Conservation (phyloP, 1,140 invertebrate species). For the Stenopsyche tienmushanensis region DNA sequence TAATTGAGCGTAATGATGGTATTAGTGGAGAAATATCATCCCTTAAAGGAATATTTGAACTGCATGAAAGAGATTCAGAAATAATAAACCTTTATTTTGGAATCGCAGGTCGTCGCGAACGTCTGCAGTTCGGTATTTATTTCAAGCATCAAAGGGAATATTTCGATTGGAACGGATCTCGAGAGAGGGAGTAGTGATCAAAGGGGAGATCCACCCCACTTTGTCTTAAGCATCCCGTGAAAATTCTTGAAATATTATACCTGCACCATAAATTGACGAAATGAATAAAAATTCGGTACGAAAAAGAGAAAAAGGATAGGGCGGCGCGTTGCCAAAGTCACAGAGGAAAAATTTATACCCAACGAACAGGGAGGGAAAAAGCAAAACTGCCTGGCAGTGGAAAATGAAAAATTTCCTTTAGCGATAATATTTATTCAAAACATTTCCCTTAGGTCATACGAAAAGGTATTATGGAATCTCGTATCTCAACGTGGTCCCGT, state of each 20-base stretch:
- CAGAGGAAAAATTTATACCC: no score
- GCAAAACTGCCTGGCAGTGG: constrained; percentile 10
- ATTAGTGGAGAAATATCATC: no score
- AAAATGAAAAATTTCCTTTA: constrained; percentile 23
- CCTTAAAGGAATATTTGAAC: neutral
- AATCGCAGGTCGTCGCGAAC: no score
- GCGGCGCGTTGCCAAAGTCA: neutral
- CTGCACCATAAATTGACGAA: constrained; percentile 31
- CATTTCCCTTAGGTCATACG: constrained; percentile 33
- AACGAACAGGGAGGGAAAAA: no score
- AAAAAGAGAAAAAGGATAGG: neutral
- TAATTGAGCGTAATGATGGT: no score
- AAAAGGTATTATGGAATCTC: constrained; percentile 28
- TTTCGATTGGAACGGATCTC: constrained; percentile 12
- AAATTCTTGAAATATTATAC: constrained; percentile 28
- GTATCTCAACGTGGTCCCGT: constrained; percentile 15
- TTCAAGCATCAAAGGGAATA: constrained; percentile 9
- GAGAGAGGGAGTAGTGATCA: constrained; percentile 9
- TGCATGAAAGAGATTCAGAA: neutral
- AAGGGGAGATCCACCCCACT: neutral
- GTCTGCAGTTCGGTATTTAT: neutral
- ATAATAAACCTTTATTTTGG: no score
- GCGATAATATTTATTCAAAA: constrained; percentile 37
- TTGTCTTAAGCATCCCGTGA: constrained; percentile 9
- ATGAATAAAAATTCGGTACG: constrained; percentile 30